Evolutionary conservation across 2,797 vertebrate species (phyloP), one percentile per base, ranked within the genome.

Genomic region (Kryptolebias ocellatus): DNA sequence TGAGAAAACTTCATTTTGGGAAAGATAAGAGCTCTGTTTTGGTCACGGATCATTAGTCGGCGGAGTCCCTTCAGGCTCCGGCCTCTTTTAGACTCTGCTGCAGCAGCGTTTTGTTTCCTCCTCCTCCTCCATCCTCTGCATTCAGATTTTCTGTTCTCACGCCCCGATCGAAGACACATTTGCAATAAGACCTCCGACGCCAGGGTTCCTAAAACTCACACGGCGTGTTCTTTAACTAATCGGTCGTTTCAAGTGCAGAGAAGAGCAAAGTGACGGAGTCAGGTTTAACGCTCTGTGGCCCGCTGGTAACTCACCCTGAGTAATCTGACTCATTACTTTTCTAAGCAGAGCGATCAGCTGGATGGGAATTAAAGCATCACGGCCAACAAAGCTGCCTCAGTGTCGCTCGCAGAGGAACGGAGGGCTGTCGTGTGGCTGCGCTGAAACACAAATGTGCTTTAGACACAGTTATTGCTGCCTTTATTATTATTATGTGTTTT

Each of bases 261-360:
- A 6, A 63, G 7, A 9, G 39, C 51, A 65, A 27, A 62, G 24
- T 51, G 55, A 74, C 49, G 47, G 44, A 29, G 53, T 59, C 44
- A 61, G 12, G 53, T 27, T 52, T 4, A 34, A n/a, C 64, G 39
- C 54, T 47, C 65, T 7, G 20, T n/a, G 20, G 60, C 42, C 52
- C 61, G 29, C 53, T 49, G 50, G 56, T 83, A 80, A 82, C 62
- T 84, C 60, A 46, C 37, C 73, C 61, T 61, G 34, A 70, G 53
- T 82, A 75, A 86, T 75, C 63, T 2, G 60, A 77, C 86, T 79
- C 24, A 83, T 86, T 84, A 63, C 66, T 66, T 78, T 31, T 28
- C 39, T 37, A 81, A 83, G 84, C 56, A 73, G 54, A 55, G 46
- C 2, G 27, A 42, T 55, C 28, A 0, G 10, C 60, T 44, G 1